Base-by-base conservation (phyloP, 2,888 invertebrate genomes). In the Lomographa bimaculata region DNA sequence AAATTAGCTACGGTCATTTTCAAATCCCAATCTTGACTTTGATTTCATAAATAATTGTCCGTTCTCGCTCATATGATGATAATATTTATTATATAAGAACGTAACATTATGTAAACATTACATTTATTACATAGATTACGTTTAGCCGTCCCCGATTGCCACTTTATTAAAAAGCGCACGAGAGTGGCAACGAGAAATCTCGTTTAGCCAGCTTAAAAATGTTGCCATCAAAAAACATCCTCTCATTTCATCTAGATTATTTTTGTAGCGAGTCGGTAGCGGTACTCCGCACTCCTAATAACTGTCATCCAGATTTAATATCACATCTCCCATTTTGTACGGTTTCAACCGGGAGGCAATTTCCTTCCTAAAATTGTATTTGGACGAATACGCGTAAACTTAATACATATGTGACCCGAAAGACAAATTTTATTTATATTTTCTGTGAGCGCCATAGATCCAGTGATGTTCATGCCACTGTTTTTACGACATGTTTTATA, bases 291-390 rank as follows among this genome's bases (percentile, higher is more conserved):
- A 66, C 62, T 73, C 74, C 79, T 86, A 81, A 86, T 85, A 84
- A 81, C 84, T 85, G 86, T 81, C 86, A 83, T 79, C 75, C 74
- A 79, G 82, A 85, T 85, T 87, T 87, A 83, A 87, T 87, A 85
- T 86, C 77, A 72, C 74, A 79, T 81, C 78, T 83, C 65, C 75
- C 79, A 78, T 81, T 81, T 80, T 77, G 79, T 79, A 76, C 69
- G 78, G 75, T 64, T 72, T 66, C 69, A 63, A 72, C 71, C 64
- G 68, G 64, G 70, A 81, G 78, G 79, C 85, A 86, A 87, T 86
- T 84, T 83, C 81, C 84, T 79, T 80, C 71, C 74, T 77, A 76
- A 86, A 84, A 86, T 86, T 85, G 79, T 82, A 76, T 86, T 85
- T 80, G 74, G 72, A 79, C 69, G 79, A 77, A 79, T 79, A 71